Percentiles rank a stretch among this genome's conserved stretches.
These are phyloP conservation scores for Ophioninae sp. DNA, from an alignment of 2,888 invertebrate genomes.

Conservation along the genomic window DNA sequence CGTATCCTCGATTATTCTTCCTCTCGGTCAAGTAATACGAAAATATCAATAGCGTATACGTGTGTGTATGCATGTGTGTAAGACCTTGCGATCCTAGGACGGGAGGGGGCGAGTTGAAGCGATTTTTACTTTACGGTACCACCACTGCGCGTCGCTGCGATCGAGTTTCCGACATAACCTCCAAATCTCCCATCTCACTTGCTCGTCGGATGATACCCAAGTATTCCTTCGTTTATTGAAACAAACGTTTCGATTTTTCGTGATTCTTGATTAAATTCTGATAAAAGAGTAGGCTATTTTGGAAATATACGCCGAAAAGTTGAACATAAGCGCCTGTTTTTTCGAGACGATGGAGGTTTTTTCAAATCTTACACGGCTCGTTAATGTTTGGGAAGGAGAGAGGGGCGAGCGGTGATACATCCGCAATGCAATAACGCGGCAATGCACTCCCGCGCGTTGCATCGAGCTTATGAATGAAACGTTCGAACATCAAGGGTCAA, in stretches of 20 bases:
- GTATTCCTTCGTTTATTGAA: too few relatives aligned
- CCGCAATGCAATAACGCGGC: conserved; percentile 34
- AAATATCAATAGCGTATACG: neutral
- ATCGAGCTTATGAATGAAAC: conserved; percentile 48
- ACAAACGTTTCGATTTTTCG: too few relatives aligned
- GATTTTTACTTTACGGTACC: neutral
- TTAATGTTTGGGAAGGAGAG: neutral
- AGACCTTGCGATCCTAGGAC: too few relatives aligned
- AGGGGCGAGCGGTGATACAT: conserved; percentile 17
- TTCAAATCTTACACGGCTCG: neutral
- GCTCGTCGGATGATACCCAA: too few relatives aligned
- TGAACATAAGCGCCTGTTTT: neutral
- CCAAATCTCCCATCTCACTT: neutral
- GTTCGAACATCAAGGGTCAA: conserved; percentile 7
- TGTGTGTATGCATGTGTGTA: neutral
- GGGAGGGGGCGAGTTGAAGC: too few relatives aligned
- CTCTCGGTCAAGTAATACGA: neutral
- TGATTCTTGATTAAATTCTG: too few relatives aligned
- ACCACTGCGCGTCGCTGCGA: neutral
- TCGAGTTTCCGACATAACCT: neutral
- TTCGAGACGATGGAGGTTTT: neutral
- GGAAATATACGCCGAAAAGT: neutral
- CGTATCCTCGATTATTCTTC: neutral
- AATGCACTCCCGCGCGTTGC: conserved; percentile 9
- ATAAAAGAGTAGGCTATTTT: too few relatives aligned